Conservation (phyloP, 2,113 vertebrate species). For the Pterocles gutturalis region DNA sequence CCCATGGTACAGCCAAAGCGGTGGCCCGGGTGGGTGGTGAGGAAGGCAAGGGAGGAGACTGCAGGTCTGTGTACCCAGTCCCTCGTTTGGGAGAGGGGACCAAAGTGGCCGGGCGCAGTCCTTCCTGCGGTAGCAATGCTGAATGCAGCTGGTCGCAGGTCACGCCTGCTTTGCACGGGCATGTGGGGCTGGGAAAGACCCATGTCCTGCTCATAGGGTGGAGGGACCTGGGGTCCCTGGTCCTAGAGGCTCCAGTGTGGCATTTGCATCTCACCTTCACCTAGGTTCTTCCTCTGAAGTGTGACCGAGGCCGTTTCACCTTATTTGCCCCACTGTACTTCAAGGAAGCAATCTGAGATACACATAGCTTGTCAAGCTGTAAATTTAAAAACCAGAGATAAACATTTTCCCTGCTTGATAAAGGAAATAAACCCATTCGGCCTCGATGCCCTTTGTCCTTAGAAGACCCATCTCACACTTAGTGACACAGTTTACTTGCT, state of each 20-base stretch:
- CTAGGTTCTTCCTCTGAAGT: background rate
- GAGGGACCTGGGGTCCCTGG: background rate
- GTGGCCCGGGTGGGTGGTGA: accelerated
- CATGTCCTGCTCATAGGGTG: accelerated
- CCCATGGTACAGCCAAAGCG: background rate
- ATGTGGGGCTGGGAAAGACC: background rate
- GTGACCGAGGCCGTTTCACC: background rate
- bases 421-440: background rate
- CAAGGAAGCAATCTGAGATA: background rate
- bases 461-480: background rate
- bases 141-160: accelerated
- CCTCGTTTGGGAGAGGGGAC: background rate
- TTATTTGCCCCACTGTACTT: background rate
- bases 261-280: background rate
- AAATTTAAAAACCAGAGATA: slow-evolving; percentile 1
- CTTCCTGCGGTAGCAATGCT: accelerated
- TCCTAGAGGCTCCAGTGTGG: background rate
- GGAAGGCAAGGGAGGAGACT: background rate
- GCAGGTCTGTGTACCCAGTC: background rate
- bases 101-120: background rate
- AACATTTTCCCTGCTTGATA: background rate
- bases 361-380: background rate
- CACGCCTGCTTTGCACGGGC: accelerated
- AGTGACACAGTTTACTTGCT: background rate
- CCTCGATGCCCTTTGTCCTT: background rate